These are phyloP conservation scores for Beroe forskalii DNA, from an alignment of 37 sponge, comb jelly and placozoan genomes.

Conservation along the genomic window DNA sequence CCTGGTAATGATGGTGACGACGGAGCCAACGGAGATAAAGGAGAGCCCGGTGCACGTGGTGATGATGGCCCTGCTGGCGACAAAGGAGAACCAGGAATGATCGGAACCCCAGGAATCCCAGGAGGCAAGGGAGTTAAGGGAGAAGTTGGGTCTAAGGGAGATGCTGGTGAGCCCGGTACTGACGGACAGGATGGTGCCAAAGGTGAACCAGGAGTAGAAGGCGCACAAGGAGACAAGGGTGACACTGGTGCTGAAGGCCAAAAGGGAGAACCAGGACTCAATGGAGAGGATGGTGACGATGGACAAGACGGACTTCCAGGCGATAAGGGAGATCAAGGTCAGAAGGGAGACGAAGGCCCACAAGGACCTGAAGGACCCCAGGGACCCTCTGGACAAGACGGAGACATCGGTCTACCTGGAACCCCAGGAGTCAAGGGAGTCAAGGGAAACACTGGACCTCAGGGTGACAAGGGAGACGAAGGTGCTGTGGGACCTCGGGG, in stretches of 20 bases:
- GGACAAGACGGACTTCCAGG: background rate
- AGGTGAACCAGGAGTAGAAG: constrained; percentile 16
- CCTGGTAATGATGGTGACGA: constrained; percentile 19
- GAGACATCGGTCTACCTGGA: constrained; percentile 14
- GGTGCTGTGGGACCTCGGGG: background rate
- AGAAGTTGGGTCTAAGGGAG: background rate
- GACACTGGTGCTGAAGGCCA: constrained; percentile 36
- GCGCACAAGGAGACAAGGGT: constrained; percentile 19
- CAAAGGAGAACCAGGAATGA: background rate
- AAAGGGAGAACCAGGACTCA: background rate
- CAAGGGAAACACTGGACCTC: background rate
- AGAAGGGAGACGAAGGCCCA: constrained; percentile 46
- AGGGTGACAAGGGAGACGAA: background rate
- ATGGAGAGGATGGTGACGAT: background rate
- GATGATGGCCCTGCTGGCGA: background rate
- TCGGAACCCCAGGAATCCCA: background rate
- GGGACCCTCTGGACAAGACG: constrained; percentile 11
- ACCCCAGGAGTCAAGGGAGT: constrained; percentile 1
- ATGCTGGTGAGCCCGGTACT: constrained; percentile 3
- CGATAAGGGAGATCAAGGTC: background rate
- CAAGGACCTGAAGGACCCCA: constrained; percentile 26
- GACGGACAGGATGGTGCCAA: background rate
- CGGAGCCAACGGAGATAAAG: constrained; percentile 19
- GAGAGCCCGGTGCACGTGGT: constrained; percentile 24
- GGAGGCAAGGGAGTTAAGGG: constrained; percentile 35